Evolutionary conservation across 2,888 invertebrate species (phyloP), one percentile per base, ranked within the genome.

Genomic region (Oscheius onirici): DNA sequence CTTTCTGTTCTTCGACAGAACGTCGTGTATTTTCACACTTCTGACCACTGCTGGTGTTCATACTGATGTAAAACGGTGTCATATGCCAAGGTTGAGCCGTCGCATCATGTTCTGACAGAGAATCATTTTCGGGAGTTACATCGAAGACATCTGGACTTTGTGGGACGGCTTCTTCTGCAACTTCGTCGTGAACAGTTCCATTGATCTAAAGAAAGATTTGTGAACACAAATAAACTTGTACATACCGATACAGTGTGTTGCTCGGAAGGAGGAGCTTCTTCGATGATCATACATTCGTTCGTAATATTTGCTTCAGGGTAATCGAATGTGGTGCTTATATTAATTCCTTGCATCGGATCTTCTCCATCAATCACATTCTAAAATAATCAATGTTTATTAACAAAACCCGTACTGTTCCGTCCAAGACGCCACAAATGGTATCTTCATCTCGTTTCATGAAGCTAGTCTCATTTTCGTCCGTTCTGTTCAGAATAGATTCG

Each of bases 291-390:
- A 17, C 58, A 40, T 1, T 60, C 43, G 3, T 60, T 41, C 22
- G 34, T 20, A 5, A 6, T 34, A 34, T 34, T 34, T 8, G 8
- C 34, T 34, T 6, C 34, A 6, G n/a, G n/a, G 6, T 20, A 40
- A 40, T 43, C 11, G 10, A 15, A 17, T 3, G 34, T 51, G 10
- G 28, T 26, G 46, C 41, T 65, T 15, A 65, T 17, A 34, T 65
- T 65, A n/a, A 66, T 54, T 13, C 66, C 66, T 22, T 66, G 66
- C 52, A 66, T 41, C 8, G 66, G 66, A 34, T 66, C 54, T 17
- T 66, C 66, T 20, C 66, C 52, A 55, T 66, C 66, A 34, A 28
- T 54, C 1, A 34, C 34, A 8, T 52, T 40, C 66, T 66, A 24
- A 40, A 54, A 66, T 17, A 49, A 49, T 22, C 6, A 8, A 3